Base-by-base conservation (phyloP, 2,888 invertebrate genomes). In the Shargacucullia verbasci region DNA sequence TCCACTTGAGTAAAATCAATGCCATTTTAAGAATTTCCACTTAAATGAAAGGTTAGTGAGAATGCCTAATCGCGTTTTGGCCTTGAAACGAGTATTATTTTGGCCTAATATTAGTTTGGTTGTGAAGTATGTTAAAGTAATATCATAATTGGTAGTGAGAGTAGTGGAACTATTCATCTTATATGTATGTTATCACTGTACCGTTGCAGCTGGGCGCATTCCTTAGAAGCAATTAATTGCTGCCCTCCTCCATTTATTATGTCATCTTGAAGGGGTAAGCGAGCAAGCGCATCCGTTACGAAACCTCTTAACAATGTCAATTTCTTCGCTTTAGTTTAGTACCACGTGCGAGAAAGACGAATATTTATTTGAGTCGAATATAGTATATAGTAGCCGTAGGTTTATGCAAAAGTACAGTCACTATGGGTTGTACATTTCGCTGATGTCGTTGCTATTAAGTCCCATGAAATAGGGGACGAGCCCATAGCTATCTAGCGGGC, bases 201-300 rank as follows among this genome's bases (percentile, higher is more conserved):
- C 72, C 75, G 82, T 71, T 88, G 87, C 90, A 88, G 86, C 87
- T 87, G 86, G 81, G 84, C 75, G 80, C 86, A 86, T 87, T 88
- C 83, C 87, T 84, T 73, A 76, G 82, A 79, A 80, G 84, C 86
- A 85, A 90, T 91, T 90, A 91, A 91, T 90, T 82, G 78, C 76
- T 69, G 71, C 80, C 82, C 70, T 71, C 77, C 82, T 80, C 82
- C 86, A 90, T 89, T 90, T 82, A 86, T 90, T 83, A 90, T 73
- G 84, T 86, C 85, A 85, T 88, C 85, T 84, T 87, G 86, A 87
- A 86, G 80, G 80, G 73, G 73, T 75, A 78, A 80, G 77, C 77
- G 54, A 79, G 73, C 62, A 63, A 75, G 69, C 70, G 70, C 79
- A 73, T 80, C 80, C 74, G 76, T 80, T 80, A 79, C 68, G 57